Conservation (phyloP, 1,140 invertebrate species). For the Scaptomyza montana region DNA sequence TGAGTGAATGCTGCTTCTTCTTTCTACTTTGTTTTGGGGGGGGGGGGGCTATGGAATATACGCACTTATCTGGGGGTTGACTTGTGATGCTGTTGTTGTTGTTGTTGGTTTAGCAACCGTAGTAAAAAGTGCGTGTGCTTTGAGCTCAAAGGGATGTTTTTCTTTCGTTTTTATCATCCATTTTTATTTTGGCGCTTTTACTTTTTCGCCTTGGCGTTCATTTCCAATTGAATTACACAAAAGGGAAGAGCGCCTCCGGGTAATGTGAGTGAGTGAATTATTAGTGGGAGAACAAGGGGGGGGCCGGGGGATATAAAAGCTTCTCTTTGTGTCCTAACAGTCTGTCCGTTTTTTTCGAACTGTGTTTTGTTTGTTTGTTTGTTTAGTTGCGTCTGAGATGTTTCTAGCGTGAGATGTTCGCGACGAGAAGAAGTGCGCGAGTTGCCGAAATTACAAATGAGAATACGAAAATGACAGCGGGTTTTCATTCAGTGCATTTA, state of each 20-base stretch:
- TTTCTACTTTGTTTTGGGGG: conserved; percentile 22
- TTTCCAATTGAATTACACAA: conserved; percentile 64
- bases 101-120: no score
- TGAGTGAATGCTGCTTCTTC: background rate
- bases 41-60: conserved; percentile 31
- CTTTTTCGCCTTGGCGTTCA: conserved; percentile 55
- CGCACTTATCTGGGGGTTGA: conserved; percentile 64
- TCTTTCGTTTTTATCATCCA: conserved; percentile 4
- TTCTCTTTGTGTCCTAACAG: conserved; percentile 48
- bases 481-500: conserved; percentile 72
- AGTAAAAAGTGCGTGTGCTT: conserved; percentile 25
- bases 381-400: conserved; percentile 83
- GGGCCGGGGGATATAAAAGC: conserved; percentile 51
- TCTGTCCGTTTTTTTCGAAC: background rate
- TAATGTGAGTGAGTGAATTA: background rate
- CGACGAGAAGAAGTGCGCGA: conserved; percentile 71
- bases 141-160: conserved; percentile 72
- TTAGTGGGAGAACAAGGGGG: no score
- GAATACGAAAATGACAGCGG: conserved; percentile 75
- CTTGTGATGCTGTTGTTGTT: conserved; percentile 33
- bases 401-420: conserved; percentile 83
- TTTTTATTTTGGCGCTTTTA: conserved; percentile 16
- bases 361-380: conserved; percentile 42
- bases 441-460: conserved; percentile 70
- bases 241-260: conserved; percentile 23